Base-by-base conservation (phyloP, 2,797 vertebrate species). In the Carduelis carduelis region DNA sequence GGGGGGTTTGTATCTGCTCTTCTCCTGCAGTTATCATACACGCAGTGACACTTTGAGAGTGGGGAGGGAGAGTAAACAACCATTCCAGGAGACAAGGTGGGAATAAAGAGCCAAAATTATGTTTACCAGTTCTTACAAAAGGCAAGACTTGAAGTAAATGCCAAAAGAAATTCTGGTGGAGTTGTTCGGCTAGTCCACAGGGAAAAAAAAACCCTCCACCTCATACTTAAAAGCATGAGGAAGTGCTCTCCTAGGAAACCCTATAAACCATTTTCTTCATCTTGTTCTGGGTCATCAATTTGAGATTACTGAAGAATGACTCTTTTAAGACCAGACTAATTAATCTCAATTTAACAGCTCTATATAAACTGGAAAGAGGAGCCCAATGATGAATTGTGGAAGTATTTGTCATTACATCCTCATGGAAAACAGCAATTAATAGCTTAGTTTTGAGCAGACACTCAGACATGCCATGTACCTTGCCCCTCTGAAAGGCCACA, bases 21-120 rank as follows among this genome's bases (percentile, higher is more conserved):
- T 70, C 8, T 66, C 49, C 17, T 55, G 26, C 18, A 70, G 14
- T 69, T 80, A 61, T 2, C 30, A 19, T 11, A 10, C 44, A 39
- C 0, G 0, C 66, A 63, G 14, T 26, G 37, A 59, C 14, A 50
- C 8, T 39, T 43, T 6, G 8, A 41, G 12, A 66, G 11, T 1
- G 34, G 35, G 11, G 44, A 72, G 7, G 43, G 9, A 69, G 5
- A 44, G 21, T n/a, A 35, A 90, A 47, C 52, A 72, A 23, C 70
- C 55, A 53, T 43, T 69, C 59, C 18, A 89, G 26, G 50, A 26
- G 72, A 74, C 26, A 23, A 65, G 6, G 50, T 35, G 41, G 18
- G 28, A 82, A 56, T 22, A 28, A 70, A 52, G 32, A 63, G 8
- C 3, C 50, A 52, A 88, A 93, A 49, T 9, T 5, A 10, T 53